Evolutionary conservation across 1,140 invertebrate species (phyloP).

Genomic region (Drosophila paulistorum): DNA sequence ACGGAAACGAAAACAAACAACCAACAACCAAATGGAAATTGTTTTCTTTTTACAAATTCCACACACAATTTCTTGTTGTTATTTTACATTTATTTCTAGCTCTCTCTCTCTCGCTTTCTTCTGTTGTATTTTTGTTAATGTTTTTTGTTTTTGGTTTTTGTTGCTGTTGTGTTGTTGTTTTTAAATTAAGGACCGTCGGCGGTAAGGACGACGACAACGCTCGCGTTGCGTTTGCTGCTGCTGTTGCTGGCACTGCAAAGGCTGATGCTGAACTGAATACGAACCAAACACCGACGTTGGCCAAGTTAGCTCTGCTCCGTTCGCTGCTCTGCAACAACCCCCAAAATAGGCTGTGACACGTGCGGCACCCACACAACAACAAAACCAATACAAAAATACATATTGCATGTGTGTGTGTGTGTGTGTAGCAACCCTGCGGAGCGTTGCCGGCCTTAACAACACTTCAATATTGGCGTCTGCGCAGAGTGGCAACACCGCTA

Average conservation of each 20-base stretch:
- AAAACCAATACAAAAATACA: constrained; percentile 24
- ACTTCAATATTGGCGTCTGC: constrained; percentile 43
- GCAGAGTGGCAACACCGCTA: constrained; percentile 40
- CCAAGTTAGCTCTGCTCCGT: constrained; percentile 56
- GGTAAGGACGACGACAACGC: constrained; percentile 49
- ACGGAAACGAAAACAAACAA: neutral
- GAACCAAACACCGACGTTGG: constrained; percentile 39
- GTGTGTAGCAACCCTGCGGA: constrained; percentile 40
- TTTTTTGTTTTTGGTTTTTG: neutral
- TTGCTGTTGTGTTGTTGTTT: constrained; percentile 23
- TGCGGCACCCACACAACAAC: constrained; percentile 55
- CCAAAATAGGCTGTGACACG: constrained; percentile 29
- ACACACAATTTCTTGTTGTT: constrained; percentile 8
- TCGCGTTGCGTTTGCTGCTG: constrained; percentile 46
- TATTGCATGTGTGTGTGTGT: neutral
- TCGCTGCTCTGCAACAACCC: constrained; percentile 31
- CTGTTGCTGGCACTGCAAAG: constrained; percentile 59
- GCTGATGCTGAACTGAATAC: constrained; percentile 74
- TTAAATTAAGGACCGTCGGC: constrained; percentile 42
- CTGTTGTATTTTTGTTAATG: neutral
- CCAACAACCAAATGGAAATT: constrained; percentile 42
- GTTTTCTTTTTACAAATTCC: neutral
- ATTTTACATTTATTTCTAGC: constrained; percentile 5
- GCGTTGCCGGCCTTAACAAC: constrained; percentile 50
- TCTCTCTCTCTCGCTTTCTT: neutral